phyloP scores from a whole-genome alignment of 2,113 vertebrate species.

The Vidua macroura region DNA sequence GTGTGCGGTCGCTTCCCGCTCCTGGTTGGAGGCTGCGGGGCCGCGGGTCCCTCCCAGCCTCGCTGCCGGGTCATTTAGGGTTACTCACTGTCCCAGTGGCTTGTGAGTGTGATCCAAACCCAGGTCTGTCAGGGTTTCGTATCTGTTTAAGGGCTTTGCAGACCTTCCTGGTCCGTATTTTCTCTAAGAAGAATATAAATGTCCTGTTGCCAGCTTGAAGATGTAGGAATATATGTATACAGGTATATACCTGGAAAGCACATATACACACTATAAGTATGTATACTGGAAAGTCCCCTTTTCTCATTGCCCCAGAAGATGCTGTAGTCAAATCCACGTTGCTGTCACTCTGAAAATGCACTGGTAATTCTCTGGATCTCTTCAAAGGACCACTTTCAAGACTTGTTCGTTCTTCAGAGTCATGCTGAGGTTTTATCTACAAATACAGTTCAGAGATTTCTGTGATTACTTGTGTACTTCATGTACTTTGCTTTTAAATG shows the following conservation, averaged over 20 bases:
- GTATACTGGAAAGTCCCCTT: background rate
- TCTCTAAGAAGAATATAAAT: background rate
- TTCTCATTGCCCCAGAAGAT: background rate
- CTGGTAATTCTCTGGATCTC: background rate
- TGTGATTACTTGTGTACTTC: background rate
- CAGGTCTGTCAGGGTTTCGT: fast-evolving
- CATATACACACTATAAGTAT: background rate
- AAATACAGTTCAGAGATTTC: background rate
- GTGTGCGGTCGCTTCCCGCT: fast-evolving
- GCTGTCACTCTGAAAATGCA: background rate
- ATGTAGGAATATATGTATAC: fast-evolving
- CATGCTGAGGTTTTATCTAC: background rate
- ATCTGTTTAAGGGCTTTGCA: background rate
- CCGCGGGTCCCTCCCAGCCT: too few relatives aligned
- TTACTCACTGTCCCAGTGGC: fast-evolving
- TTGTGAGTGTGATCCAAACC: fast-evolving
- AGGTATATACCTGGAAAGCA: background rate
- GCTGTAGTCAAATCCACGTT: background rate
- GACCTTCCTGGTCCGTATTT: background rate
- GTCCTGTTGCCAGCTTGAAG: background rate
- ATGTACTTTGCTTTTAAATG: background rate
- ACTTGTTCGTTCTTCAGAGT: background rate
- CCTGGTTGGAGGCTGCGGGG: too few relatives aligned
- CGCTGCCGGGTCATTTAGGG: too few relatives aligned
- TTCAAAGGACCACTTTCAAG: background rate